Evolutionary conservation across 2,797 vertebrate genomes (phyloP), one percentile per base, ranked within the genome.

Genomic region (Margarornis squamiger): DNA sequence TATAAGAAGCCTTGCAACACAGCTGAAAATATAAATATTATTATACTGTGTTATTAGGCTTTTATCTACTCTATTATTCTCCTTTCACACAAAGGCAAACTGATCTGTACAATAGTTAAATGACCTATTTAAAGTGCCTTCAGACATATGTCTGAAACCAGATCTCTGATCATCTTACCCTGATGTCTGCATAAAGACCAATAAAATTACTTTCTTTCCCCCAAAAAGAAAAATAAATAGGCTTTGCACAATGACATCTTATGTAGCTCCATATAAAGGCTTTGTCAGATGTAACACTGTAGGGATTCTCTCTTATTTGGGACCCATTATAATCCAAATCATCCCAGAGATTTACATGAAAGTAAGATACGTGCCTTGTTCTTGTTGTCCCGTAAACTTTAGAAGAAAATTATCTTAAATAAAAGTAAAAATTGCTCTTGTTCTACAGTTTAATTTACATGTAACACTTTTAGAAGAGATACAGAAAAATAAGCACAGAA

Each of bases 171-270:
- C 67, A n/a, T 86, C 79, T 86, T 87, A 84, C 34, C 20, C 70
- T 43, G 43, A 45, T 92, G 86, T 52, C 81, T 92, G 32, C 54
- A 83, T 81, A 62, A 82, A 66, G 84, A 76, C 39, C 65, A 73
- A 62, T 81, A 72, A 88, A 70, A 90, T 57, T 5, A 52, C 68
- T 91, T 83, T 70, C 65, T 78, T 70, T 88, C 79, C 34, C 43
- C 79, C 65, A 85, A 90, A 93, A 92, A 57, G 52, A 49, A 86
- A 95, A 95, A 84, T 81, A 95, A 94, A 75, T 84, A 92, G 90
- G 29, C 26, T 88, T 77, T 72, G 34, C 38, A 79, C 66, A 90
- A 34, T 86, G 82, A 38, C 66, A 63, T 83, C 82, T 83, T 80
- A 48, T 2, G 3, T 23, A 87, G 70, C 34, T 72, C 36, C 34